Percentiles rank a stretch among this genome's conserved stretches.
These are phyloP conservation scores for Neolamprologus falcicula DNA, from an alignment of 2,113 vertebrate genomes.

Conservation along the genomic window DNA sequence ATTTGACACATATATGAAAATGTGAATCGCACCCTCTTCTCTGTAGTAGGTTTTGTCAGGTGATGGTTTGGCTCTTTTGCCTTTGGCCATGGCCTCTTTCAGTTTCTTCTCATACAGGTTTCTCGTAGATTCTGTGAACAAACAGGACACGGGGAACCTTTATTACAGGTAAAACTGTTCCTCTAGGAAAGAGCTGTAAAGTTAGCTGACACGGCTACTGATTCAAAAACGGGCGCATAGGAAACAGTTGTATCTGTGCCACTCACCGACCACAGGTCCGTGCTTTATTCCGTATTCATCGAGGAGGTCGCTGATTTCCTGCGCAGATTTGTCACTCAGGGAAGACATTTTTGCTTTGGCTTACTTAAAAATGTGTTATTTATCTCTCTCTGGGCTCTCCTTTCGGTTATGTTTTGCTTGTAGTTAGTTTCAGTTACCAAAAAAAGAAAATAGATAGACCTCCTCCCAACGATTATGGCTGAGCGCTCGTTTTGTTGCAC, in stretches of 20 bases:
- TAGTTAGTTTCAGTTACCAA: not conserved
- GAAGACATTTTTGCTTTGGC: not conserved
- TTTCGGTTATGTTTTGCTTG: not conserved
- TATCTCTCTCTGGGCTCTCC: not conserved
- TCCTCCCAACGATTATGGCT: not conserved
- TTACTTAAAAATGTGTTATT: not conserved
- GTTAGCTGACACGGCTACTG: not conserved
- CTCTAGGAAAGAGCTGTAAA: not conserved
- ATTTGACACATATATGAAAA: not conserved
- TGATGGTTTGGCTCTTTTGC: not conserved
- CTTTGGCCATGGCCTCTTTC: slow-evolving; percentile 61
- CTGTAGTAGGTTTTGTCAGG: slow-evolving; percentile 61
- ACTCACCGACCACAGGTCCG: slow-evolving; percentile 71
- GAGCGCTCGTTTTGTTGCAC: not conserved
- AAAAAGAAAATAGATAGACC: not conserved
- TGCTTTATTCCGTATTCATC: slow-evolving; percentile 70
- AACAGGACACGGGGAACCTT: rapidly evolving
- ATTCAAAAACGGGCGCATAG: not conserved
- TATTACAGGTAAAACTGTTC: not conserved
- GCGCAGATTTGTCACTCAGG: slow-evolving; percentile 33
- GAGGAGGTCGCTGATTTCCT: slow-evolving; percentile 57
- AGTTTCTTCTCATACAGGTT: slow-evolving; percentile 68
- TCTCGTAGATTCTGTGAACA: slow-evolving; percentile 57
- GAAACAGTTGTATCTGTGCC: not conserved
- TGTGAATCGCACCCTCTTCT: slow-evolving; percentile 50